A percentile compares a stretch with the other conserved stretches of the same genome.
Conservation (phyloP, 2,888 invertebrate genomes). For the Argyresthia albistria region DNA sequence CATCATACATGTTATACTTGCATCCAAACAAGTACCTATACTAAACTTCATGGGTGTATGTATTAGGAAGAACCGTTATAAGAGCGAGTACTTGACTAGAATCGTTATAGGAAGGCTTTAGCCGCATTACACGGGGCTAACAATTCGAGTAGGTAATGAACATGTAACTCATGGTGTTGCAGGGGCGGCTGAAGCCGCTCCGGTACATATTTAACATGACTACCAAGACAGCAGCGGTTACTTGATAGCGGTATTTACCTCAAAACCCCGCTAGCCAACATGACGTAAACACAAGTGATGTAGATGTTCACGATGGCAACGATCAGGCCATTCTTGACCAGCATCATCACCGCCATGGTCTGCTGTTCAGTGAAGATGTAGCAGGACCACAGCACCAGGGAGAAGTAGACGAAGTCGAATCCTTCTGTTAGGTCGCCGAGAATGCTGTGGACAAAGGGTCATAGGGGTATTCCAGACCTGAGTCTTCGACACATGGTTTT, state of each 20-base stretch:
- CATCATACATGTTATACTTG: no score
- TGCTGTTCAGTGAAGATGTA: constrained; percentile 90
- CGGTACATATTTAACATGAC: no score
- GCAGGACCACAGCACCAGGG: constrained; percentile 85
- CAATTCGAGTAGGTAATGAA: no score
- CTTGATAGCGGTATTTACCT: constrained; percentile 57
- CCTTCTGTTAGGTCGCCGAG: constrained; percentile 68
- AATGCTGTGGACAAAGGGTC: constrained; percentile 44
- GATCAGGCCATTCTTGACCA: constrained; percentile 83
- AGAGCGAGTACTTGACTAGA: no score
- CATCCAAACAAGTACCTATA: no score
- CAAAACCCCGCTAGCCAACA: constrained; percentile 83
- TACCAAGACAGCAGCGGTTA: not conserved
- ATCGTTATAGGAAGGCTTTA: no score
- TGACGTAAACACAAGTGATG: constrained; percentile 79
- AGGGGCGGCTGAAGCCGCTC: no score
- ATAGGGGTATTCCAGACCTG: no score
- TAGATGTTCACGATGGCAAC: constrained; percentile 87
- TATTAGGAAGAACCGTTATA: no score
- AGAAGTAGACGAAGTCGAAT: constrained; percentile 77
- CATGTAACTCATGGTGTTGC: no score
- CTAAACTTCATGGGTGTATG: no score
- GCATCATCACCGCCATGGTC: constrained; percentile 84
- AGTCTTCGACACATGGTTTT: not conserved
- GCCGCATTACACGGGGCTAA: no score